Evolutionary conservation across 1,140 invertebrate genomes (phyloP), one percentile per base, ranked within the genome.

Genomic region (Heliconius eleuchia): DNA sequence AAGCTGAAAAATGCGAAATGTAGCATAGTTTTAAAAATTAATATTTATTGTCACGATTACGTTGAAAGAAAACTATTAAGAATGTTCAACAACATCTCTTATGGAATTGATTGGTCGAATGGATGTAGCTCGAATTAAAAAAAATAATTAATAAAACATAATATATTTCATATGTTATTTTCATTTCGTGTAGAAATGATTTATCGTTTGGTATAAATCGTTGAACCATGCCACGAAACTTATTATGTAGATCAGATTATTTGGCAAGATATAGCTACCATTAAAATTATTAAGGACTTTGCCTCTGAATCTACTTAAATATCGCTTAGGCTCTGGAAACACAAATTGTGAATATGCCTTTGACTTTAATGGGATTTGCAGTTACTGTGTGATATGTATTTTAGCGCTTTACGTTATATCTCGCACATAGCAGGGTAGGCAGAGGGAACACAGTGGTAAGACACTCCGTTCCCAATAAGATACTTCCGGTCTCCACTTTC

Each of bases 171-270:
- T 23, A 60, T 91, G 88, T 89, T 88, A 85, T 89, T 89, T 88
- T 86, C 84, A 57, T 84, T 85, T 86, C 86, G 86, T 82, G 72
- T 30, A 30, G n/a, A 83, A 66, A 83, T 87, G 83, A 87, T 88
- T 86, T 88, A 91, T 88, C 85, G 78, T 79, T 79, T 74, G 81
- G 75, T 82, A 84, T 78, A 85, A 88, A 85, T 78, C 73, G 73
- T 78, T 85, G 79, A 77, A 87, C 75, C 83, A 74, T 76, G 71
- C 83, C 83, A 78, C 75, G 30, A 55, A 77, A 79, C 78, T 80
- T 83, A 86, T 83, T 81, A 77, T 83, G 74, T 81, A 66, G 50
- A 74, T 60, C 73, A 50, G 50, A 71, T 60, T 79, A 74, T 75
- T 83, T 57, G 74, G 78, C 78, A 74, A 74, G 55, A 52, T 70